A percentile compares a stretch with the other conserved stretches of the same genome.
These are phyloP conservation scores for Helostoma temminkii DNA, from an alignment of 2,797 vertebrate genomes.

Conservation along the genomic window DNA sequence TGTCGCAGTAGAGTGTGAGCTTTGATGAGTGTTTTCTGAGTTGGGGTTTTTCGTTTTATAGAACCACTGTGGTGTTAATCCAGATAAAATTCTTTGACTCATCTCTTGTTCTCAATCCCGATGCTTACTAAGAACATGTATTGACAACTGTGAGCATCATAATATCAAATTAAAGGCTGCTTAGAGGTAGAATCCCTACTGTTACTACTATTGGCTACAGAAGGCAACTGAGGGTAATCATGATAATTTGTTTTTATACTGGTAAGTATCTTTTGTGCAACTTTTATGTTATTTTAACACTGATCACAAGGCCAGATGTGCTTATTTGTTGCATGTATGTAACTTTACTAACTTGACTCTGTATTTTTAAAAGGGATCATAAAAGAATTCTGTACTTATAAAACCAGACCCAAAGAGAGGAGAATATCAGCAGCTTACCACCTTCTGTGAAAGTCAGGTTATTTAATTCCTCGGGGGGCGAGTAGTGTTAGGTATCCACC, in stretches of 20 bases:
- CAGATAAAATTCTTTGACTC: constrained; percentile 6
- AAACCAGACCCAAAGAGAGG: constrained; percentile 29
- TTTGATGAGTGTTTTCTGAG: neutral
- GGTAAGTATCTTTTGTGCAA: neutral
- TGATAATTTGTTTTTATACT: constrained; percentile 1
- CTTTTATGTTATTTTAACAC: constrained; percentile 6
- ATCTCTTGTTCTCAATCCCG: constrained; percentile 10
- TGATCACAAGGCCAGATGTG: neutral
- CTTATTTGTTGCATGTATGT: constrained; percentile 5
- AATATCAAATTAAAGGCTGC: constrained; percentile 18
- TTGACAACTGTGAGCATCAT: constrained; percentile 8
- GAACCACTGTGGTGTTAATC: constrained; percentile 29
- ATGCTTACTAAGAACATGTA: constrained; percentile 4
- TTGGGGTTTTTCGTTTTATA: constrained; percentile 9
- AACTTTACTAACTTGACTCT: constrained; percentile 25
- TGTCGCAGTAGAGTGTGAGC: neutral
- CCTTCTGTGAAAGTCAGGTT: constrained; percentile 39
- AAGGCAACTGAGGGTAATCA: neutral
- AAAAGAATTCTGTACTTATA: constrained; percentile 22
- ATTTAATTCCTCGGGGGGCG: constrained; percentile 41
- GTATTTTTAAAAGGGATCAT: constrained; percentile 21
- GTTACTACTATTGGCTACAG: constrained; percentile 15
- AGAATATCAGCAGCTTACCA: constrained; percentile 66
- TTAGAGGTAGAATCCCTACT: constrained; percentile 30
- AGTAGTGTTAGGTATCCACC: constrained; percentile 66